Percentiles rank a stretch among this genome's conserved stretches.
Conservation (phyloP, 2,797 vertebrate genomes). For the Garrulus glandarius region DNA sequence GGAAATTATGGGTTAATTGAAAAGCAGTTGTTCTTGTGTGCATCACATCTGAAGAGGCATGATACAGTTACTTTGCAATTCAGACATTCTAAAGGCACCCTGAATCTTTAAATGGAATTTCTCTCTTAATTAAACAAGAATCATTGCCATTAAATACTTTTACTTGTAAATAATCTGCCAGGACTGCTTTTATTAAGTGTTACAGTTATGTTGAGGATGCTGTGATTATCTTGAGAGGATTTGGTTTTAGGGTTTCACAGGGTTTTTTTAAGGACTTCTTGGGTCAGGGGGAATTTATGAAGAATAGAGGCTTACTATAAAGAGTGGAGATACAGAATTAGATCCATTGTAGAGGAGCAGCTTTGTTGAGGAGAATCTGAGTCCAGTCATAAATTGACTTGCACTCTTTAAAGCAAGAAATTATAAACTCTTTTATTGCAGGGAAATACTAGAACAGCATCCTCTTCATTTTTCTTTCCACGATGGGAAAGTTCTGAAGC, state of each 20-base stretch:
- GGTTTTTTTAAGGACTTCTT: not conserved
- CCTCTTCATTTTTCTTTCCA: conserved; percentile 83
- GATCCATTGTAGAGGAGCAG: not conserved
- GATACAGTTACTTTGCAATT: not conserved
- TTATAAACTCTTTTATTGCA: conserved; percentile 38
- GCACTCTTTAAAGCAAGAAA: not conserved
- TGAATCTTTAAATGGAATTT: not conserved
- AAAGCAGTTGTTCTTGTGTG: not conserved
- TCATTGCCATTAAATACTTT: not conserved
- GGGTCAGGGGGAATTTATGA: not conserved
- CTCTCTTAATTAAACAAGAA: not conserved
- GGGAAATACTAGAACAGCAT: conserved; percentile 80
- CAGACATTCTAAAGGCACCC: not conserved
- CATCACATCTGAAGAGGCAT: not conserved
- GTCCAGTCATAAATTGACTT: not conserved
- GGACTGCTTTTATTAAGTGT: not conserved
- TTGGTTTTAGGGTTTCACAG: not conserved
- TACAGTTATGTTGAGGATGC: not conserved
- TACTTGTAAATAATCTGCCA: not conserved
- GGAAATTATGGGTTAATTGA: not conserved
- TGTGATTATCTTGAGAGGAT: not conserved
- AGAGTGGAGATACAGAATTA: not conserved
- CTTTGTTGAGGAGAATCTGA: not conserved
- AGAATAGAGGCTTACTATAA: not conserved
- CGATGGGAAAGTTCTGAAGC: conserved; percentile 81